A percentile compares a stretch with the other conserved stretches of the same genome.
Evolutionary conservation across 2,797 vertebrate species (phyloP).

Genomic region (Peromyscus nudipes): DNA sequence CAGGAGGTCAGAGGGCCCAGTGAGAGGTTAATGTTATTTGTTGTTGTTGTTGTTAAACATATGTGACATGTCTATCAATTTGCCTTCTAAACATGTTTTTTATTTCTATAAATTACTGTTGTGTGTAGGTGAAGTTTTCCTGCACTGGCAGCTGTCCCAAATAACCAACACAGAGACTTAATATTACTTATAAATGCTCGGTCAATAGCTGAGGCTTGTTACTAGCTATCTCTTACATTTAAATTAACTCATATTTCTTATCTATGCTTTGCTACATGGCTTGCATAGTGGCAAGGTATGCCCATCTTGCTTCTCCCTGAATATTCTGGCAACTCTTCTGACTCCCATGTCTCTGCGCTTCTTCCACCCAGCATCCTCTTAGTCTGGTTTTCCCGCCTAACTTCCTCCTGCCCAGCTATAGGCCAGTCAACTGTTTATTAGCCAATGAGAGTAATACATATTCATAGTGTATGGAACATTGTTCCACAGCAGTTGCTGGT

Average conservation of each 20-base stretch:
- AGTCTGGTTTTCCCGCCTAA: neutral
- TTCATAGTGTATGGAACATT: neutral
- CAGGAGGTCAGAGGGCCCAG: neutral
- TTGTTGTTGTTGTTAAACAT: no score
- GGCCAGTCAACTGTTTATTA: neutral
- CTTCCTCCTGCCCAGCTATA: neutral
- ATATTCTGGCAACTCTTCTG: neutral
- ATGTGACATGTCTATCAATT: neutral
- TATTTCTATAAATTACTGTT: neutral
- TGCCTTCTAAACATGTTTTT: neutral
- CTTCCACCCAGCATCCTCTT: neutral
- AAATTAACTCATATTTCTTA: neutral
- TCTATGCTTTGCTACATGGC: neutral
- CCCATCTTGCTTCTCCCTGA: neutral
- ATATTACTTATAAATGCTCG: neutral
- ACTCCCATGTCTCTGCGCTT: accelerated
- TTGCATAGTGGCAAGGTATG: neutral
- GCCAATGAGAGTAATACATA: neutral
- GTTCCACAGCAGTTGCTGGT: neutral
- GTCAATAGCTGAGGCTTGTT: neutral
- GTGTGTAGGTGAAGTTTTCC: neutral
- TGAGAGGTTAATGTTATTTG: neutral
- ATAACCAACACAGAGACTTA: neutral
- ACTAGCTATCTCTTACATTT: neutral
- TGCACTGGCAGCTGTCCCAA: neutral